Evolutionary conservation across 1,140 invertebrate genomes (phyloP), one percentile per base, ranked within the genome.

Genomic region (Subanguina moxae): DNA sequence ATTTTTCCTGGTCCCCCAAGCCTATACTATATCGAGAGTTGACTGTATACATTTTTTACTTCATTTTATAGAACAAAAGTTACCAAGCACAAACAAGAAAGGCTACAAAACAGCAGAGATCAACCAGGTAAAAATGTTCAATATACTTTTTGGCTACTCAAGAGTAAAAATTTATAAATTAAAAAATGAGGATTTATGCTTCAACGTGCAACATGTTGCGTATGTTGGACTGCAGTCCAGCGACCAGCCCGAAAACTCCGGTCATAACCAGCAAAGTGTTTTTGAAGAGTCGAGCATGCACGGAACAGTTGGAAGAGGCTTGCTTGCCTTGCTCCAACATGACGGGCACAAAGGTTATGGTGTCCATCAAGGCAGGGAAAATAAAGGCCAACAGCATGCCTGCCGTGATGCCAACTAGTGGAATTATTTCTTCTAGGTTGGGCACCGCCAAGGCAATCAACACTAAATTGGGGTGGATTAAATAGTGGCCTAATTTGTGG

Each of bases 191-290:
- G 32, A 38, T 5, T 38, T 38, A 38, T 38, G 32, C 32, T 38
- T 38, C 32, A 38, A 3, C 11, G 11, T 42, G 30, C 28, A 67
- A 63, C 23, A 70, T 67, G 17, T 67, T 69, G 0, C 52, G 45
- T 32, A 81, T 73, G 66, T 72, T 80, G 11, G 79, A 78, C 32
- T 78, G 69, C 15, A 80, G 59, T 38, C 78, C 78, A 25, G 77
- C 75, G 25, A 82, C 61, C 11, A 80, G 62, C 17, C 80, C 78
- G 32, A 80, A 81, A 25, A 78, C n/a, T 13, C 78, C 78, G 21
- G 80, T 32, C 17, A 70, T n/a, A 21, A 70, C 48, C 8, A 80
- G 72, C 46, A 71, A 32, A 27, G 38, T 43, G 48, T 80, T 77
- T 57, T 64, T 64, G 13, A 19, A n/a, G 13, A 70, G 27, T 17